Evolutionary conservation across 2,797 vertebrate genomes (phyloP).

Genomic region (Vireo griseus): DNA sequence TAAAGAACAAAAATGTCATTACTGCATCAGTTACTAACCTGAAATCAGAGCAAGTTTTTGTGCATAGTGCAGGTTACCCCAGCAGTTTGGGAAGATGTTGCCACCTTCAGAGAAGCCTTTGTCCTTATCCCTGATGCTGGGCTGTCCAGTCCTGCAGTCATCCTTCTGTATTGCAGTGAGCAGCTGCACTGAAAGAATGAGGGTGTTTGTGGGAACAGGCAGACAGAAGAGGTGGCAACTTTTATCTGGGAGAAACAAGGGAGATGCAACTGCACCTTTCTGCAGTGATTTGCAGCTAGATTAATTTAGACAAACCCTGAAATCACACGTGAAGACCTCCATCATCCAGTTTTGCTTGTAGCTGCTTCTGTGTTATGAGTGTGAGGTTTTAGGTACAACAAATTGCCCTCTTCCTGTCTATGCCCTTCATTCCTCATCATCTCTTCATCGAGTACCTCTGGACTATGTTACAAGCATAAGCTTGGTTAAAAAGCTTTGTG

Average conservation of each 20-base stretch:
- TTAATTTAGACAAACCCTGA: background rate
- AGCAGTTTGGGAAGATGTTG: background rate
- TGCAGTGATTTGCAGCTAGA: background rate
- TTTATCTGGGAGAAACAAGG: background rate
- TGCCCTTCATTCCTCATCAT: background rate
- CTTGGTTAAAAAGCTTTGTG: no score
- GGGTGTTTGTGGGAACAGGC: background rate
- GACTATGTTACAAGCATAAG: background rate
- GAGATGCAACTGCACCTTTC: background rate
- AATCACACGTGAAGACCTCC: background rate
- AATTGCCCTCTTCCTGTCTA: background rate
- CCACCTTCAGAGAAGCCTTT: background rate
- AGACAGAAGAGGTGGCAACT: background rate
- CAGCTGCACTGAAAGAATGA: background rate
- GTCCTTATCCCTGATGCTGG: background rate
- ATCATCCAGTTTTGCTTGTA: background rate
- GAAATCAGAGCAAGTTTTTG: background rate
- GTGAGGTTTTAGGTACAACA: background rate
- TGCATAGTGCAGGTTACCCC: background rate
- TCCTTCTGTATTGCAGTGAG: fast-evolving
- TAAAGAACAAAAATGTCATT: background rate
- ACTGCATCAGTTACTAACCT: background rate
- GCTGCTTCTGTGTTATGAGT: background rate
- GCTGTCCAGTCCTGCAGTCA: background rate
- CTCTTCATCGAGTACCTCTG: background rate